Evolutionary conservation across 1,140 invertebrate species (phyloP).

Genomic region (Oppia nitens): DNA sequence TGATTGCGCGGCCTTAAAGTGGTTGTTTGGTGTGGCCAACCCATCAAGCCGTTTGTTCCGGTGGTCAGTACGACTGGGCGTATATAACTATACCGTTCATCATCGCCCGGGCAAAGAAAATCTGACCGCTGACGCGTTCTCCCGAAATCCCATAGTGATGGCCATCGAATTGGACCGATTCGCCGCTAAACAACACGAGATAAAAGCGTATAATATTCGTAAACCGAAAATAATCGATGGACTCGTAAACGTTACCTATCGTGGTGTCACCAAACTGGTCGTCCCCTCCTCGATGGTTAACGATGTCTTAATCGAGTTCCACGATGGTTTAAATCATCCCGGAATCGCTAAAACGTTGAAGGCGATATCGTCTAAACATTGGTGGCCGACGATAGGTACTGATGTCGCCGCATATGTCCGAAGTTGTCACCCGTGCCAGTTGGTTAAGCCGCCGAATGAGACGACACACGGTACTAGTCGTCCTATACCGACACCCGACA

Average conservation of each 20-base stretch:
- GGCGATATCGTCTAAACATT: not conserved
- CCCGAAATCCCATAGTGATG: not conserved
- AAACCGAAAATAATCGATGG: too few relatives aligned
- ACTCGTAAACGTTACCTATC: not conserved
- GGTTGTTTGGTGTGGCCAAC: not conserved
- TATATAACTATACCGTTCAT: not conserved
- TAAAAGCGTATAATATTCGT: too few relatives aligned
- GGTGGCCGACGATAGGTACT: conserved; percentile 2
- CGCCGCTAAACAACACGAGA: too few relatives aligned
- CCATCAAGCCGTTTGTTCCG: not conserved
- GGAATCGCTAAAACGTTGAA: not conserved
- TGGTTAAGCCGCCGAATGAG: not conserved
- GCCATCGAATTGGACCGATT: too few relatives aligned
- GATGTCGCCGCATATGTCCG: not conserved
- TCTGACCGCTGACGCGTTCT: not conserved
- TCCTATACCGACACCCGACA: not conserved
- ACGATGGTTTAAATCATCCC: not conserved
- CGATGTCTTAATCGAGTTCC: not conserved
- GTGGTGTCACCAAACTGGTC: not conserved
- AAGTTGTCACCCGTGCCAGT: conserved; percentile 6
- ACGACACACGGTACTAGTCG: not conserved
- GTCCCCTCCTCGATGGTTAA: not conserved
- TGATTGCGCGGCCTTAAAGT: conserved; percentile 18
- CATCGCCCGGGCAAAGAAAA: not conserved
- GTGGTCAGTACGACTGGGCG: not conserved